phyloP scores from a whole-genome alignment of 2,113 vertebrate species.

The Elaphurus davidianus region DNA sequence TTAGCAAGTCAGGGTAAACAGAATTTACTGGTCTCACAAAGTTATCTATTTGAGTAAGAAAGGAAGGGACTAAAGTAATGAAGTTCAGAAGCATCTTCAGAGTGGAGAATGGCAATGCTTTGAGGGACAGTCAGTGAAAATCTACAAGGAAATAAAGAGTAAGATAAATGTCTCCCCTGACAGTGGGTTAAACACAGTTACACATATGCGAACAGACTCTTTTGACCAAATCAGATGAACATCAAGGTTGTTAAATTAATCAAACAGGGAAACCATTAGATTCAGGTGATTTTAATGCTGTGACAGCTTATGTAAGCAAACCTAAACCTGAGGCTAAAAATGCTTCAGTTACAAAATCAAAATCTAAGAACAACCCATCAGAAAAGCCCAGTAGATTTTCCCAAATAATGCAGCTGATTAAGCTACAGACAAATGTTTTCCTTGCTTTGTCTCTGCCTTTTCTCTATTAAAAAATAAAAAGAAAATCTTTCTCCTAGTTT shows the following conservation, averaged over 20 bases:
- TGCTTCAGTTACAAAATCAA: background rate
- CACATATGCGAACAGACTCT: background rate
- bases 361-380: background rate
- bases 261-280: background rate
- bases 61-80: background rate
- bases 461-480: background rate
- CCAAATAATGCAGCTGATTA: background rate
- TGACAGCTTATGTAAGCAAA: background rate
- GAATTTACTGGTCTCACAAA: background rate
- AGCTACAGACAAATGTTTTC: background rate
- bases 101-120: background rate
- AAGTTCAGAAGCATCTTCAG: background rate
- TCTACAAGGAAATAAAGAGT: background rate
- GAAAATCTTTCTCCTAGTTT: background rate
- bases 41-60: background rate
- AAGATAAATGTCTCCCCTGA: background rate
- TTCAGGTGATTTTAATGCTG: background rate
- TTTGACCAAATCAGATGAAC: background rate
- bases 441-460: background rate
- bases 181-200: background rate
- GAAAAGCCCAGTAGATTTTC: background rate
- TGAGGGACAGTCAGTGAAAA: background rate
- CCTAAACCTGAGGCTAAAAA: background rate
- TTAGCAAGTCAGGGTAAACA: background rate
- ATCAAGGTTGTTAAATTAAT: background rate